A percentile compares a stretch with the other conserved stretches of the same genome.
phyloP scores from a whole-genome alignment of 2,888 invertebrate genomes.

The Calliscelio sp. region DNA sequence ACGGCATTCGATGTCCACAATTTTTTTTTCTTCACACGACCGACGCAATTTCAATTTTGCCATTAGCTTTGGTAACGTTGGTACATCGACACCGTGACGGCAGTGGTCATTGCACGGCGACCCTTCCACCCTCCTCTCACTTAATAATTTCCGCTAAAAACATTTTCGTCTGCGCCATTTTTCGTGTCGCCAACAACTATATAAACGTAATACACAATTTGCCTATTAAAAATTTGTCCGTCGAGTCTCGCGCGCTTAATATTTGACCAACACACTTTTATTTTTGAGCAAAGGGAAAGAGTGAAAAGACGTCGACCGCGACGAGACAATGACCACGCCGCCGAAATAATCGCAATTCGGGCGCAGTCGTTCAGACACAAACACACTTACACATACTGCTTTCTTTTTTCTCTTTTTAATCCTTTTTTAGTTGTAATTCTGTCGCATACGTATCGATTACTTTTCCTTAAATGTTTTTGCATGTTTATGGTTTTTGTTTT shows the following conservation, averaged over 20 bases:
- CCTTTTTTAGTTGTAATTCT: constrained; percentile 67
- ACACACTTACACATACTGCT: constrained; percentile 73
- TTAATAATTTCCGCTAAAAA: constrained; percentile 58
- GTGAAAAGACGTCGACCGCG: constrained; percentile 80
- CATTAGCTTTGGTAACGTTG: constrained; percentile 65
- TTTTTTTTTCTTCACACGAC: constrained; percentile 71
- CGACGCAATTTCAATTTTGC: constrained; percentile 76
- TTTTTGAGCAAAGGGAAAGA: constrained; percentile 65
- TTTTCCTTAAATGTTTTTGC: constrained; percentile 53
- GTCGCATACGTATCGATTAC: constrained; percentile 67
- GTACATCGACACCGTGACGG: constrained; percentile 81
- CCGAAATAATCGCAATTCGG: constrained; percentile 75
- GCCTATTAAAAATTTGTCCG: constrained; percentile 59
- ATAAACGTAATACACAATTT: constrained; percentile 66
- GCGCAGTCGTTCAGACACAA: constrained; percentile 68
- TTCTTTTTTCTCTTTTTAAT: constrained; percentile 35
- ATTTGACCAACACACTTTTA: constrained; percentile 28
- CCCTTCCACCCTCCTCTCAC: constrained; percentile 73
- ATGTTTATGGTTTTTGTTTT: constrained; percentile 35
- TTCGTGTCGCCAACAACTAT: constrained; percentile 62
- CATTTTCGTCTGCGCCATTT: constrained; percentile 47
- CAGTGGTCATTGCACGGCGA: constrained; percentile 83
- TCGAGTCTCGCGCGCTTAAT: constrained; percentile 31
- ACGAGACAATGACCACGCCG: constrained; percentile 82
- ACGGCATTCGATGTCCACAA: constrained; percentile 68